phyloP scores from a whole-genome alignment of 2,797 vertebrate genomes.

The Sebastes trivittatus region DNA sequence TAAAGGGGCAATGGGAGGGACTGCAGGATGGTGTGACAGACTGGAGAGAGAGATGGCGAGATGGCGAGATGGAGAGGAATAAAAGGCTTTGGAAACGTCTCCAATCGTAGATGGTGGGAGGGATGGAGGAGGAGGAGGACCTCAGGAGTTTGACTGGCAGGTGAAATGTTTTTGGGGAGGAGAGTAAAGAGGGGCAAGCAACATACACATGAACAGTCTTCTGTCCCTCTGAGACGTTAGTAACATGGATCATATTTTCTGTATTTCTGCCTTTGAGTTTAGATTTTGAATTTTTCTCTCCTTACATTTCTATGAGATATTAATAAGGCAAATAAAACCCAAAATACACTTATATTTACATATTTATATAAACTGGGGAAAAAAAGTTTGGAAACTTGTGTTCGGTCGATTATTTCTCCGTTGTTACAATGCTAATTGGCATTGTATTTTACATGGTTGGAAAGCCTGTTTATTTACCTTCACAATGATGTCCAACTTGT shows the following conservation, averaged over 20 bases:
- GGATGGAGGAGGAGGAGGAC: conserved; percentile 28
- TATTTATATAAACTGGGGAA: no score
- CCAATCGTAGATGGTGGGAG: conserved; percentile 43
- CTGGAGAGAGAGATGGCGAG: conserved; percentile 67
- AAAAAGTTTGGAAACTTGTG: no score
- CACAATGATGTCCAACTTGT: no score
- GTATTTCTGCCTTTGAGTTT: background rate
- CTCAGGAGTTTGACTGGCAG: conserved; percentile 43
- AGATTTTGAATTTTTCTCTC: background rate
- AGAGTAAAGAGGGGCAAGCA: background rate
- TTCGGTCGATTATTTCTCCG: rapidly evolving
- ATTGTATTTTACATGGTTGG: no score
- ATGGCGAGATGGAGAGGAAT: conserved; percentile 41
- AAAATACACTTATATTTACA: background rate
- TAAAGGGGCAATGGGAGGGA: conserved; percentile 60
- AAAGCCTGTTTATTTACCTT: no score
- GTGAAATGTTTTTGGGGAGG: conserved; percentile 8
- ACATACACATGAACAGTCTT: background rate
- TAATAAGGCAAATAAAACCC: no score
- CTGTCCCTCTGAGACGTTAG: background rate
- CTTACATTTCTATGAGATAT: background rate
- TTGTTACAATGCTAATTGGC: rapidly evolving
- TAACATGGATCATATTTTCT: background rate
- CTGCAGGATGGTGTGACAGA: conserved; percentile 68
- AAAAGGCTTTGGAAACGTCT: conserved; percentile 54